Conservation (phyloP, 2,797 vertebrate genomes). For the Hoplostethus atlanticus region DNA sequence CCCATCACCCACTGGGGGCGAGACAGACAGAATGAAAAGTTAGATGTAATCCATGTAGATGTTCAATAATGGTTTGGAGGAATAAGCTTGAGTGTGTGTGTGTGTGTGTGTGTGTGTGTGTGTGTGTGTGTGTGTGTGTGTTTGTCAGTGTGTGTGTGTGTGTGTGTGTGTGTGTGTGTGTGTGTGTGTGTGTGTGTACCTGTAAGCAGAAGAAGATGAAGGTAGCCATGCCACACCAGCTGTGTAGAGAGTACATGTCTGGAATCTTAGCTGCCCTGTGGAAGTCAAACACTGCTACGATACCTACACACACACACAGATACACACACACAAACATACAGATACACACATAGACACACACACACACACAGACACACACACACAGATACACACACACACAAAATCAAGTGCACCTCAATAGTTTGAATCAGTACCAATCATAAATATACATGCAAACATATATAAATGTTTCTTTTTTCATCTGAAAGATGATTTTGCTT, state of each 20-base stretch:
- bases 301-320: slow-evolving; percentile 85
- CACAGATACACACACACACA: neutral
- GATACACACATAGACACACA: no score
- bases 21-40: neutral
- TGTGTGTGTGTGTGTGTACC: slow-evolving; percentile 77
- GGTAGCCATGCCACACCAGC: slow-evolving; percentile 92
- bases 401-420: no score
- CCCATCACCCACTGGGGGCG: slow-evolving; percentile 91
- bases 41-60: no score
- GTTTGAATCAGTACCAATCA: no score
- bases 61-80: no score
- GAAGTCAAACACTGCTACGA: slow-evolving; percentile 91
- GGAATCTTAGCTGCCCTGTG: slow-evolving; percentile 83
- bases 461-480: no score
- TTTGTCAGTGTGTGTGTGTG: slow-evolving; percentile 2
- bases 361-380: slow-evolving; percentile 1
- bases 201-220: slow-evolving; percentile 89
- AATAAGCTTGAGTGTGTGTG: no score
- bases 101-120: neutral
- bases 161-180: neutral
- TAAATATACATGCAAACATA: no score
- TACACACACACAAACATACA: no score
- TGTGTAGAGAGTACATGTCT: slow-evolving; percentile 94
- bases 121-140: neutral
- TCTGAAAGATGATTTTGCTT: no score